Percentiles rank a stretch among this genome's conserved stretches.
Evolutionary conservation across 2,888 invertebrate species (phyloP).

Genomic region (Drosophila fungiperda): DNA sequence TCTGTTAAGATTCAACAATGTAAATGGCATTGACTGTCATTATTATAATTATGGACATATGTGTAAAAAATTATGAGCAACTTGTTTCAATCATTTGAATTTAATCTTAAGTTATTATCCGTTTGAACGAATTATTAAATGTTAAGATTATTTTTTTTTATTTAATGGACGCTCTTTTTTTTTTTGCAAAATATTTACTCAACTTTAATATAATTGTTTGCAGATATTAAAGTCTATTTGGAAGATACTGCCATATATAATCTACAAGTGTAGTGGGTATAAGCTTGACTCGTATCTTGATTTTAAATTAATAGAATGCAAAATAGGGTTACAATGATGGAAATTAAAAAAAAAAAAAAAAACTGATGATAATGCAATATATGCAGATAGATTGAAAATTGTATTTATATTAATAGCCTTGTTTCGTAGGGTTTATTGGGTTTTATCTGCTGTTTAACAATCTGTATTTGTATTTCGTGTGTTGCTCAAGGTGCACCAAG

Average conservation of each 20-base stretch:
- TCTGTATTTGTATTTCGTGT: conserved; percentile 9
- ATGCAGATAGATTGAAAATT: not conserved
- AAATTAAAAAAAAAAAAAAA: not conserved
- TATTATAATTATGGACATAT: conserved; percentile 2
- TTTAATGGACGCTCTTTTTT: no score
- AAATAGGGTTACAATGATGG: not conserved
- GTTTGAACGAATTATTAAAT: no score
- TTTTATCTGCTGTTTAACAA: conserved; percentile 32
- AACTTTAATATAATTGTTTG: not conserved
- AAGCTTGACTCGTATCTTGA: not conserved
- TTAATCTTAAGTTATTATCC: not conserved
- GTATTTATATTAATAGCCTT: not conserved
- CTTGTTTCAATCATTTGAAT: not conserved
- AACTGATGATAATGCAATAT: not conserved
- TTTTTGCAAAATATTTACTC: not conserved
- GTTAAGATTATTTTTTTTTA: no score
- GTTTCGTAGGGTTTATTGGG: conserved; percentile 28
- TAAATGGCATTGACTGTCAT: not conserved
- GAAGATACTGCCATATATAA: not conserved
- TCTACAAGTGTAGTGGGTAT: not conserved
- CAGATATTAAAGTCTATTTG: not conserved
- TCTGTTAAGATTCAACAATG: conserved; percentile 1
- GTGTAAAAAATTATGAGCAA: not conserved
- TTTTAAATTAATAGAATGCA: not conserved
- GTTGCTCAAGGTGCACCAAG: conserved; percentile 14